These are phyloP conservation scores for Goniozus legneri DNA, from an alignment of 1,140 invertebrate genomes.

Conservation along the genomic window DNA sequence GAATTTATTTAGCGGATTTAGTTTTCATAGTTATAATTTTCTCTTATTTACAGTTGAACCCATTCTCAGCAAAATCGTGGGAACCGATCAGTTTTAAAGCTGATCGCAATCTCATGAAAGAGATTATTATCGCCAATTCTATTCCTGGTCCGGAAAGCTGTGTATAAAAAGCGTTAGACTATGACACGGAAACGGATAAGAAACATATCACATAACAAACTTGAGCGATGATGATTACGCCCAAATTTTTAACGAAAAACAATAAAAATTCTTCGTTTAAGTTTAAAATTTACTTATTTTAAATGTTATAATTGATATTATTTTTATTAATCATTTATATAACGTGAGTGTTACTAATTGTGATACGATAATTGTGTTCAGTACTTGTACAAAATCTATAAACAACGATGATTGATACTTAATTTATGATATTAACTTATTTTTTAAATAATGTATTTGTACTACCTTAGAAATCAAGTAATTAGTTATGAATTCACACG, in stretches of 20 bases:
- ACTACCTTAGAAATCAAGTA: neutral
- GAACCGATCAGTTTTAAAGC: conserved; percentile 52
- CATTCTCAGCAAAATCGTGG: conserved; percentile 52
- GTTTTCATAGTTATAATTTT: no score
- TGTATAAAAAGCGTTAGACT: conserved; percentile 56
- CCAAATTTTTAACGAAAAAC: neutral
- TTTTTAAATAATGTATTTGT: neutral
- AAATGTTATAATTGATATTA: neutral
- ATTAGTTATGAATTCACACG: neutral
- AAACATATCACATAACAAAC: conserved; percentile 31
- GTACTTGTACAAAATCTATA: no score
- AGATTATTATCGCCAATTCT: conserved; percentile 67
- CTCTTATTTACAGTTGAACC: conserved; percentile 43
- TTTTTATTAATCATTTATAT: neutral
- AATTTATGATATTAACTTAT: neutral
- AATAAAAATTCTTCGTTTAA: neutral
- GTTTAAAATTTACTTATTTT: neutral
- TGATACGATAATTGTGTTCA: no score
- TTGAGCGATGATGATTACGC: conserved; percentile 15
- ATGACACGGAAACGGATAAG: conserved; percentile 5
- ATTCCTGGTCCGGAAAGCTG: conserved; percentile 74
- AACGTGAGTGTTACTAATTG: neutral
- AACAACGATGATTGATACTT: no score
- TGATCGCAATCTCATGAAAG: conserved; percentile 52
- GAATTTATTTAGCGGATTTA: no score